Evolutionary conservation across 2,888 invertebrate species (phyloP).

Genomic region (Folsomia candida): DNA sequence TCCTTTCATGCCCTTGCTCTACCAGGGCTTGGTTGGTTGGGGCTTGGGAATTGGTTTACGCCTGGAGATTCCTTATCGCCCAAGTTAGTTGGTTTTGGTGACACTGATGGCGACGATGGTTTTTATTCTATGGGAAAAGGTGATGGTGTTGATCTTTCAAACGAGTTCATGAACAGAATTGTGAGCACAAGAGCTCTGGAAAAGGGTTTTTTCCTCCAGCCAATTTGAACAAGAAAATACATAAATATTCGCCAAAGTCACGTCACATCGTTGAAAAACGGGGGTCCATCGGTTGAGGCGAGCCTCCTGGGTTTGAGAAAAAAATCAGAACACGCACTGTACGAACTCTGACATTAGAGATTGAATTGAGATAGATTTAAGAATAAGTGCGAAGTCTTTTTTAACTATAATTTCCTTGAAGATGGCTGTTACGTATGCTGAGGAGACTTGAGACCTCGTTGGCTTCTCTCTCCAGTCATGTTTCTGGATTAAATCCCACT

Average conservation of each 20-base stretch:
- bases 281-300: too few species aligned
- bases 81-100: too few species aligned
- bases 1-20: too few species aligned
- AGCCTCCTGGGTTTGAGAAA: background rate
- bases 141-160: slow-evolving; percentile 8
- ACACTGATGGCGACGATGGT: background rate
- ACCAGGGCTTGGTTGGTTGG: too few species aligned
- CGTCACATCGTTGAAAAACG: too few species aligned
- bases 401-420: background rate
- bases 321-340: background rate
- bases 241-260: slow-evolving; percentile 41
- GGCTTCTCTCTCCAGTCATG: too few species aligned
- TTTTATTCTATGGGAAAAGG: background rate
- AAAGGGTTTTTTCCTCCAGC: background rate
- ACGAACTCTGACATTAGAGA: background rate
- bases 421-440: background rate
- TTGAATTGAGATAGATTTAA: slow-evolving; percentile 1
- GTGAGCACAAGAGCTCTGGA: slow-evolving; percentile 4
- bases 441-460: background rate
- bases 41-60: too few species aligned
- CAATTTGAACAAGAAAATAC: slow-evolving; percentile 37
- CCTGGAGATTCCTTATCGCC: too few species aligned
- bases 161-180: slow-evolving; percentile 2
- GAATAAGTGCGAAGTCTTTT: slow-evolving; percentile 1
- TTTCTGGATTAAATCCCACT: too few species aligned